phyloP scores from a whole-genome alignment of 2,797 vertebrate species.

The Miichthys miiuy region DNA sequence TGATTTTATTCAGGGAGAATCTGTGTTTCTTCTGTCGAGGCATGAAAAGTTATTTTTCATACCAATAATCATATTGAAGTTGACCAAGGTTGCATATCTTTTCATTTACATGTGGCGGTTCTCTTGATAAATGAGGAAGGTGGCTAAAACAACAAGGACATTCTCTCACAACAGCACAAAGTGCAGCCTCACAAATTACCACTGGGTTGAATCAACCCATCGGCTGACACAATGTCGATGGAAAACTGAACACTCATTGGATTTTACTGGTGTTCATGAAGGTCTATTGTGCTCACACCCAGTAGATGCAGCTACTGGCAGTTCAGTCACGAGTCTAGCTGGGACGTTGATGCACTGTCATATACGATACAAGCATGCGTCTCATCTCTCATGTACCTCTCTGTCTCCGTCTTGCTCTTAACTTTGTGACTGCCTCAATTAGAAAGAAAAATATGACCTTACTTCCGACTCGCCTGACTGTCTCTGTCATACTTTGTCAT shows the following conservation, averaged over 20 bases:
- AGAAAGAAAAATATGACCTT: conserved; percentile 43
- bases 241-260: conserved; percentile 7
- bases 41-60: neutral
- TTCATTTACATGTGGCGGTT: neutral
- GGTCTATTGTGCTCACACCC: neutral
- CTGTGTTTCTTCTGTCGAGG: neutral
- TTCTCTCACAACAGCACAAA: neutral
- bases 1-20: neutral
- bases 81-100: neutral
- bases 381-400: conserved; percentile 16
- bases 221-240: neutral
- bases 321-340: conserved; percentile 6
- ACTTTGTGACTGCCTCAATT: conserved; percentile 32
- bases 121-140: neutral
- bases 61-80: neutral
- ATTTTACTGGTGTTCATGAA: neutral
- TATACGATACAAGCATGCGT: conserved; percentile 2
- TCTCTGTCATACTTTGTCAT: conserved; percentile 44
- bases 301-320: neutral
- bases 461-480: conserved; percentile 23
- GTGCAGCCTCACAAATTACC: neutral
- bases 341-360: conserved; percentile 1
- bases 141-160: neutral
- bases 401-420: neutral
- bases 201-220: neutral